phyloP scores from a whole-genome alignment of 2,797 vertebrate species.

The Champsocephalus esox region DNA sequence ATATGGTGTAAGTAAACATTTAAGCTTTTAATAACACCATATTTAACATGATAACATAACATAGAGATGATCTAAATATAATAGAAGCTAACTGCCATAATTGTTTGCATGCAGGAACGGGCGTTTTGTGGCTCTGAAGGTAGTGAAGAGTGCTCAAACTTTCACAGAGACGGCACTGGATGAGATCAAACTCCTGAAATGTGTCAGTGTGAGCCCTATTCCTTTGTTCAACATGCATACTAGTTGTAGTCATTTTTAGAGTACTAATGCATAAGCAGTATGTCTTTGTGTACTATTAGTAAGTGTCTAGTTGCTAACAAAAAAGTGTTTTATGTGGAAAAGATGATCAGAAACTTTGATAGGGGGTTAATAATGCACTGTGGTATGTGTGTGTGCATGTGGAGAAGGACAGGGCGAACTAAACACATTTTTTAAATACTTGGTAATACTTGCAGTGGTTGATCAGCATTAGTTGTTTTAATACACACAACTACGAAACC shows the following conservation, averaged over 20 bases:
- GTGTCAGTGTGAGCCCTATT: constrained; percentile 68
- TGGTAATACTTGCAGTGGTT: not conserved
- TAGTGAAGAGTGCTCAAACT: constrained; percentile 79
- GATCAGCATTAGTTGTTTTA: not conserved
- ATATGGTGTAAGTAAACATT: constrained; percentile 86
- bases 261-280: not conserved
- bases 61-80: not conserved
- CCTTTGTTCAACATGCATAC: not conserved
- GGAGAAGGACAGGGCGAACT: not conserved
- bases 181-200: constrained; percentile 83
- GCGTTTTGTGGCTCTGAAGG: constrained; percentile 81
- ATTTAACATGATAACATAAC: constrained; percentile 5
- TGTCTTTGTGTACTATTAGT: not conserved
- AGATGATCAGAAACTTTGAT: not conserved
- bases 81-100: constrained; percentile 12
- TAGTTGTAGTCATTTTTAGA: not conserved
- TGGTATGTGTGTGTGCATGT: not conserved
- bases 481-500: not conserved
- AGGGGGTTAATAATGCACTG: not conserved
- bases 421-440: not conserved
- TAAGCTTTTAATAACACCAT: not conserved
- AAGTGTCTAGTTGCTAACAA: too few species aligned
- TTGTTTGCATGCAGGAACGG: constrained; percentile 64
- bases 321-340: not conserved
- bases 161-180: constrained; percentile 82